Conservation (phyloP, 2,797 vertebrate species). For the Leptodactylus fallax region DNA sequence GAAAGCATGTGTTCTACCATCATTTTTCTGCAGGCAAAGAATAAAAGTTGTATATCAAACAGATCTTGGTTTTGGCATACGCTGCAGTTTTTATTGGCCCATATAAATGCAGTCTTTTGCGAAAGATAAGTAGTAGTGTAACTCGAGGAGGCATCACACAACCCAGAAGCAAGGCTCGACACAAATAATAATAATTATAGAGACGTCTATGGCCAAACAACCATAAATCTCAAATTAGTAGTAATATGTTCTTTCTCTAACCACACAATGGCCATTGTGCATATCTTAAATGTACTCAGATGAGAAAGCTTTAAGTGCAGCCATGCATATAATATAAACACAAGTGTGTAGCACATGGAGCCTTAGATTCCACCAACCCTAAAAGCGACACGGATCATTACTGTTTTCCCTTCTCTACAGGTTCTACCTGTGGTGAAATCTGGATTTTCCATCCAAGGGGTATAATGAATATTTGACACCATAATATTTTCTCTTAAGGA, state of each 20-base stretch:
- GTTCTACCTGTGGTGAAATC: conserved; percentile 25
- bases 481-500: not conserved
- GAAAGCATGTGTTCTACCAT: conserved; percentile 34
- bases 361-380: conserved; percentile 17
- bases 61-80: conserved; percentile 40
- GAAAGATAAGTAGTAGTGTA: conserved; percentile 46
- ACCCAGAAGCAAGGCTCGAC: conserved; percentile 39
- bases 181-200: conserved; percentile 52
- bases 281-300: conserved; percentile 2
- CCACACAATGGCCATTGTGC: not conserved
- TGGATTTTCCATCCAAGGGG: conserved; percentile 27
- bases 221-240: conserved; percentile 37
- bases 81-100: conserved; percentile 40
- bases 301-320: conserved; percentile 25
- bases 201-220: not conserved
- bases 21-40: conserved; percentile 45
- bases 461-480: not conserved
- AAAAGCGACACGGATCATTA: conserved; percentile 20
- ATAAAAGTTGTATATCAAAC: conserved; percentile 48
- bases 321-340: conserved; percentile 32
- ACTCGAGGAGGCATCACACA: conserved; percentile 36
- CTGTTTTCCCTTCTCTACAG: conserved; percentile 25
- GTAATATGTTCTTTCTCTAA: conserved; percentile 3
- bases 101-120: conserved; percentile 1
- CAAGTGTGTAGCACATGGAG: conserved; percentile 47